Evolutionary conservation across 2,113 vertebrate genomes (phyloP).

Genomic region (Naja naja): DNA sequence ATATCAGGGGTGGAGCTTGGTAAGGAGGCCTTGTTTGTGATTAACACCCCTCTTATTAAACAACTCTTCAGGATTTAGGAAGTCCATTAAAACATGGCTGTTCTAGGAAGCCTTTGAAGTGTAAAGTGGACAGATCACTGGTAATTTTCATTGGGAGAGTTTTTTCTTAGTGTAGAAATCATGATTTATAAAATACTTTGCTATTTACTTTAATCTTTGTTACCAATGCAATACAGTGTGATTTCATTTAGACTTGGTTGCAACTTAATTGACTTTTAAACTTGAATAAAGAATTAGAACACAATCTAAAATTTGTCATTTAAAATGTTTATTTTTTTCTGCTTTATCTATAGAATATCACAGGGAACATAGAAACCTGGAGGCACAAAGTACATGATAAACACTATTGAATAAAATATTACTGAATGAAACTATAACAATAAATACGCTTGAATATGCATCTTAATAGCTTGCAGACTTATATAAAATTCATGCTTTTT

Average conservation of each 20-base stretch:
- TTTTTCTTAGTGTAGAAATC: neutral
- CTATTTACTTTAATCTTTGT: neutral
- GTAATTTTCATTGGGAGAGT: neutral
- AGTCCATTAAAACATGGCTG: neutral
- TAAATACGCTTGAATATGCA: conserved; percentile 52
- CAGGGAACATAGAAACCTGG: conserved; percentile 66
- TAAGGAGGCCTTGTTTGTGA: neutral
- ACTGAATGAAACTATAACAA: conserved; percentile 48
- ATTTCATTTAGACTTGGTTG: neutral
- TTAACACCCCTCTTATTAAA: neutral
- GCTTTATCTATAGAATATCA: conserved; percentile 60
- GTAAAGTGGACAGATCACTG: neutral
- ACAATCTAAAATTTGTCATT: conserved; percentile 34
- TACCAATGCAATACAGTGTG: neutral
- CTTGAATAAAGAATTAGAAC: neutral
- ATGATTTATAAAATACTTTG: neutral
- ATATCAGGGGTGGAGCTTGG: neutral
- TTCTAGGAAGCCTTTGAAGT: neutral
- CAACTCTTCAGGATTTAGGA: neutral
- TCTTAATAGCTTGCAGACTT: conserved; percentile 29
- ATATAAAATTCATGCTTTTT: conserved; percentile 61
- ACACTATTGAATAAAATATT: conserved; percentile 62
- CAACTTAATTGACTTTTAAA: neutral
- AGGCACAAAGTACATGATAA: conserved; percentile 63
- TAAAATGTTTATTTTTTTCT: conserved; percentile 65